These are phyloP conservation scores for Gymnorhina tibicen DNA, from an alignment of 2,113 vertebrate species.

Conservation along the genomic window DNA sequence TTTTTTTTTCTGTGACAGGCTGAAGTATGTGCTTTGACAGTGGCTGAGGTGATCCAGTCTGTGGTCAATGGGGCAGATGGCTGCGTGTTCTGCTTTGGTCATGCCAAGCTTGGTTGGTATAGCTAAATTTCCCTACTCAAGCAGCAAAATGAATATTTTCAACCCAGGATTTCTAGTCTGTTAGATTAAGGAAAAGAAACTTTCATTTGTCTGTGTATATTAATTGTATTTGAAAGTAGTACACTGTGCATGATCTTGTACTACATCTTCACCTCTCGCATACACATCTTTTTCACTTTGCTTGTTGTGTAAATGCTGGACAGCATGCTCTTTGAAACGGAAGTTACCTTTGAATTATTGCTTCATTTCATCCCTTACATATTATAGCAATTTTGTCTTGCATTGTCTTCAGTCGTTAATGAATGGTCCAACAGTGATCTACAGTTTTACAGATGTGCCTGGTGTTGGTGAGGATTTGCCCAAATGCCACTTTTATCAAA, in stretches of 20 bases:
- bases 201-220: not conserved
- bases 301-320: not conserved
- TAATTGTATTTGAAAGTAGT: not conserved
- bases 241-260: not conserved
- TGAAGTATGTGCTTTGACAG: constrained; percentile 94
- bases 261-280: not conserved
- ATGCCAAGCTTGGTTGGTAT: constrained; percentile 92
- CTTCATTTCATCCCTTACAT: not conserved
- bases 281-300: not conserved
- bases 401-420: not conserved
- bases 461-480: not conserved
- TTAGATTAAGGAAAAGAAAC: not conserved
- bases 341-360: not conserved
- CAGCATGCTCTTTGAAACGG: not conserved
- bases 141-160: not conserved
- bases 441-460: not conserved
- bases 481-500: not conserved
- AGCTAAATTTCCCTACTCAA: constrained; percentile 9
- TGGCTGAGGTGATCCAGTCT: constrained; percentile 98
- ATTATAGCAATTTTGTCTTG: not conserved
- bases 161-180: not conserved
- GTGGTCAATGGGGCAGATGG: constrained; percentile 98
- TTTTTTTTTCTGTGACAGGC: constrained; percentile 72
- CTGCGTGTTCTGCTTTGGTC: constrained; percentile 98
- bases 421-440: not conserved